Evolutionary conservation across 2,797 vertebrate species (phyloP).

Genomic region (Schizothorax lantsangensis): DNA sequence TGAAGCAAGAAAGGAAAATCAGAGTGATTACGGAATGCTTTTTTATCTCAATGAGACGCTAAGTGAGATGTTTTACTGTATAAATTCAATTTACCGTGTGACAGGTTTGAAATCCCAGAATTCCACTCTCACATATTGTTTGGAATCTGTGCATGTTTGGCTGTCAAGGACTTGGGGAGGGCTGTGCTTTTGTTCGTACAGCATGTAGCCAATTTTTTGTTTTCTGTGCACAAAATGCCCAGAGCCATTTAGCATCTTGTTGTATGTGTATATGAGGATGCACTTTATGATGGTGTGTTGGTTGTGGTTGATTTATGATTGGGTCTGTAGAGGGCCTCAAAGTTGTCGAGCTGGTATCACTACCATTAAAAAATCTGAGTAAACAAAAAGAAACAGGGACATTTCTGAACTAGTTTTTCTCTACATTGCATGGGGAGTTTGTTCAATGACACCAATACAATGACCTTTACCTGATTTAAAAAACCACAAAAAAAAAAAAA

Average conservation of each 20-base stretch:
- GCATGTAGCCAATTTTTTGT: background rate
- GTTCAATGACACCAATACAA: background rate
- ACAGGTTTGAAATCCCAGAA: constrained; percentile 15
- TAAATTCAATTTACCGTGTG: constrained; percentile 42
- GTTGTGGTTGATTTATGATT: constrained; percentile 47
- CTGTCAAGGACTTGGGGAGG: constrained; percentile 39
- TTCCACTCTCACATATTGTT: constrained; percentile 4
- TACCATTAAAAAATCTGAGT: constrained; percentile 2
- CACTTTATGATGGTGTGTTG: constrained; percentile 20
- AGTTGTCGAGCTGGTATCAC: background rate
- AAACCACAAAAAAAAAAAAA: background rate
- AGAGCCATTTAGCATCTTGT: constrained; percentile 35
- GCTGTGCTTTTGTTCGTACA: constrained; percentile 21
- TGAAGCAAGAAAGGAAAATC: constrained; percentile 54
- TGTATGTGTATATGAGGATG: constrained; percentile 8
- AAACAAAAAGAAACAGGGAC: constrained; percentile 23
- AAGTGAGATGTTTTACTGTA: constrained; percentile 49
- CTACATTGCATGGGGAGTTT: background rate
- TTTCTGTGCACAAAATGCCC: constrained; percentile 19
- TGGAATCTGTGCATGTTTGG: background rate
- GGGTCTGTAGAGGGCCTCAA: constrained; percentile 21
- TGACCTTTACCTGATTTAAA: background rate
- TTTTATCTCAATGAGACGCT: constrained; percentile 46
- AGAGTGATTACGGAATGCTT: constrained; percentile 51
- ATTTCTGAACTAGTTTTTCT: constrained; percentile 22